Evolutionary conservation across 1,140 invertebrate species (phyloP).

Genomic region (Drosophila oshimai): DNA sequence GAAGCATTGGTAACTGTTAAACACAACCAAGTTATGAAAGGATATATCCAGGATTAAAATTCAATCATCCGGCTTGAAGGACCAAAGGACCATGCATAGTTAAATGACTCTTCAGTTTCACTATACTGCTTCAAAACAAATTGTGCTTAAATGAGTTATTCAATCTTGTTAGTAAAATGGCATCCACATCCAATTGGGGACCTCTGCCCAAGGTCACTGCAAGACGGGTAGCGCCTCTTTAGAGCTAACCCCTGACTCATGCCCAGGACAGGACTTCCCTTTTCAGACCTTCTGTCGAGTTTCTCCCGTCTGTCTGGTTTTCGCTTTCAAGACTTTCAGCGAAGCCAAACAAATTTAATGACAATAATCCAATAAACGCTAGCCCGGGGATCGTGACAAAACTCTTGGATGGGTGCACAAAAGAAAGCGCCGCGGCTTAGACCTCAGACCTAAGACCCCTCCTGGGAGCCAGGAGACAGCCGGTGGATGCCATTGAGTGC

Average conservation of each 20-base stretch:
- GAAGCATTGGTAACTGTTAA: no score
- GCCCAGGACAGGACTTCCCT: constrained; percentile 16
- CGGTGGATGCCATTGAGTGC: constrained; percentile 40
- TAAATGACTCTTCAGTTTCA: no score
- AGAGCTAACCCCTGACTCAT: constrained; percentile 57
- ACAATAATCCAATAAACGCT: constrained; percentile 80
- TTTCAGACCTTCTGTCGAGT: not conserved
- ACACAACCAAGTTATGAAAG: no score
- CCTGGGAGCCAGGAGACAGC: not conserved
- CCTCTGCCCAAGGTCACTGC: constrained; percentile 12
- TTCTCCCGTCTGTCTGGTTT: constrained; percentile 37
- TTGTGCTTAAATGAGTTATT: no score
- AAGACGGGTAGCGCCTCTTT: constrained; percentile 48
- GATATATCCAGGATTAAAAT: no score
- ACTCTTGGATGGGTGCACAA: constrained; percentile 55
- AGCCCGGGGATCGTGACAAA: constrained; percentile 69
- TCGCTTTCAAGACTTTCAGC: constrained; percentile 61
- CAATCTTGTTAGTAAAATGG: no score
- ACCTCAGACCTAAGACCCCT: constrained; percentile 22
- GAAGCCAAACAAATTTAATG: constrained; percentile 60
- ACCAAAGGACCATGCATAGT: no score
- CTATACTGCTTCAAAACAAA: no score
- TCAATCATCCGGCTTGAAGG: no score
- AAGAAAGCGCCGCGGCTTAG: constrained; percentile 73
- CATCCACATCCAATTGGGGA: not conserved